phyloP scores from a whole-genome alignment of 1,140 invertebrate genomes.

The Anoplolepis gracilipes region DNA sequence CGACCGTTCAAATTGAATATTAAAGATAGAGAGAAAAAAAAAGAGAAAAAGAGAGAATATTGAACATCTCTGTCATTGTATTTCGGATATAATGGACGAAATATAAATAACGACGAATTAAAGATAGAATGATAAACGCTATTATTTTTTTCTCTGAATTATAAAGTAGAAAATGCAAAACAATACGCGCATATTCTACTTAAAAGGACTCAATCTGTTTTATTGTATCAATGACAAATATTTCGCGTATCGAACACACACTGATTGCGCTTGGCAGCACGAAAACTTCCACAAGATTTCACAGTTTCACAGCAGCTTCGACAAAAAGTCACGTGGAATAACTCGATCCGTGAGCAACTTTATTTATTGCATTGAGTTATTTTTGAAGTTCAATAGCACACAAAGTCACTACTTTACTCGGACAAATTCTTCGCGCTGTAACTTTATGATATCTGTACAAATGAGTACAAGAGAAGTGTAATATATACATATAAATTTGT shows the following conservation, averaged over 20 bases:
- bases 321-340: conserved; percentile 33
- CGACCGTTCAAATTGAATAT: not conserved
- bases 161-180: conserved; percentile 9
- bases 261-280: conserved; percentile 14
- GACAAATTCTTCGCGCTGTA: conserved; percentile 46
- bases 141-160: not conserved
- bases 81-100: not conserved
- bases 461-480: not conserved
- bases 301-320: conserved; percentile 33
- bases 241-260: conserved; percentile 13
- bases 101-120: not conserved
- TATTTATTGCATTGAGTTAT: conserved; percentile 68
- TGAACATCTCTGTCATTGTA: not conserved
- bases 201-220: conserved; percentile 17
- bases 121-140: not conserved
- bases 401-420: conserved; percentile 36
- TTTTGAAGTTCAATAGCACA: conserved; percentile 71
- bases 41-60: not conserved
- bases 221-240: conserved; percentile 40
- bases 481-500: not conserved
- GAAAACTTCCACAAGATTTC: conserved; percentile 57
- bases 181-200: conserved; percentile 10
- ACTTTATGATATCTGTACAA: conserved; percentile 20
- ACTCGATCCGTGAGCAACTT: conserved; percentile 48
- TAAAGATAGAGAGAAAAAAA: too few relatives aligned